These are phyloP conservation scores for Brachionus asplanchnoidis DNA, from an alignment of 1,140 invertebrate species.

Conservation along the genomic window DNA sequence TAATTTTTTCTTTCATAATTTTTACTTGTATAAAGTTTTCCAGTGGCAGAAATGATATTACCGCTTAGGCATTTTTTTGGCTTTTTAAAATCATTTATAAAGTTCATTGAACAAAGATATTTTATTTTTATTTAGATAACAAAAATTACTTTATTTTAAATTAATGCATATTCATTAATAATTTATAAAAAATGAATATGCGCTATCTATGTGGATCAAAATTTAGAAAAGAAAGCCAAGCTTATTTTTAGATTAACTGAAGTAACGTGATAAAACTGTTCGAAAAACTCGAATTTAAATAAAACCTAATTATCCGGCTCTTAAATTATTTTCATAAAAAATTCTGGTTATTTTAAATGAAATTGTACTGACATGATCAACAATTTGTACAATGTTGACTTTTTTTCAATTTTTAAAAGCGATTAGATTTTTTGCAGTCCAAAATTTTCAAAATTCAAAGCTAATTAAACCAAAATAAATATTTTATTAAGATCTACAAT, in stretches of 20 bases:
- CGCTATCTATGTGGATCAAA: too few relatives aligned
- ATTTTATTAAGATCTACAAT: slow-evolving; percentile 2
- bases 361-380: not conserved
- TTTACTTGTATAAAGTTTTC: not conserved
- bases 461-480: slow-evolving; percentile 17
- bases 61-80: not conserved
- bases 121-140: not conserved
- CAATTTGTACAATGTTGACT: not conserved
- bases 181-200: not conserved
- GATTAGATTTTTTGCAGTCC: not conserved
- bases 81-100: not conserved
- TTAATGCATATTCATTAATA: not conserved
- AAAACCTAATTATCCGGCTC: not conserved
- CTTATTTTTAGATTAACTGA: not conserved
- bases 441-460: not conserved
- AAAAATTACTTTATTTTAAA: not conserved
- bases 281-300: not conserved
- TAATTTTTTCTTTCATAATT: not conserved
- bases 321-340: too few relatives aligned
- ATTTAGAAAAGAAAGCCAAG: not conserved
- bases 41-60: not conserved
- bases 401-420: not conserved
- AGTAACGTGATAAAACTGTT: not conserved
- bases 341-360: not conserved
- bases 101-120: not conserved